A percentile compares a stretch with the other conserved stretches of the same genome.
phyloP scores from a whole-genome alignment of 2,888 invertebrate species.

The Pterostichus niger region DNA sequence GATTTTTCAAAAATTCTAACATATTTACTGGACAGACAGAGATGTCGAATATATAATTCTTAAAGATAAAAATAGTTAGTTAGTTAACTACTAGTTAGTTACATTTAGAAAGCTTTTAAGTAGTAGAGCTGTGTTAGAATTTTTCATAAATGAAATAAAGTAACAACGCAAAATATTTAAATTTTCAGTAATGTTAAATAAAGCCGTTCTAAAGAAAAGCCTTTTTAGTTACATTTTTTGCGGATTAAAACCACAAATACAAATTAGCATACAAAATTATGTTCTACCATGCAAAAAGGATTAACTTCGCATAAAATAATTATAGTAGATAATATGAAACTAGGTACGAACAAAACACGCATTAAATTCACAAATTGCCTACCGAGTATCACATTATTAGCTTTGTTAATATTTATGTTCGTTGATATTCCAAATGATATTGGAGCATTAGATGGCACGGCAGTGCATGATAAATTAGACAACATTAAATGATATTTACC shows the following conservation, averaged over 20 bases:
- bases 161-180: too few species aligned
- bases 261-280: slow-evolving; percentile 44
- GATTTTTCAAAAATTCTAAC: too few species aligned
- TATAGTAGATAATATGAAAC: slow-evolving; percentile 54
- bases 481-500: slow-evolving; percentile 53
- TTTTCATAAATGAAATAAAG: too few species aligned
- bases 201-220: too few species aligned
- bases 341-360: slow-evolving; percentile 53
- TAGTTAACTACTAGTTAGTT: too few species aligned
- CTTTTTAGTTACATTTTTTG: not conserved
- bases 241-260: slow-evolving; percentile 17
- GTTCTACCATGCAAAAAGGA: slow-evolving; percentile 27
- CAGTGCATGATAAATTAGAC: slow-evolving; percentile 53
- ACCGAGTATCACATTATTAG: slow-evolving; percentile 44
- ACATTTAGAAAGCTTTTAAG: too few species aligned
- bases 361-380: slow-evolving; percentile 56
- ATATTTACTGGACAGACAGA: too few species aligned
- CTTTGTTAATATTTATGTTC: slow-evolving; percentile 51
- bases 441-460: slow-evolving; percentile 50
- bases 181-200: too few species aligned
- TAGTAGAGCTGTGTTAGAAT: too few species aligned
- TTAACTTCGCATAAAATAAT: slow-evolving; percentile 42
- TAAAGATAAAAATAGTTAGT: too few species aligned
- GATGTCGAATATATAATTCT: too few species aligned
- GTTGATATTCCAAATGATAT: slow-evolving; percentile 47